Percentiles rank a stretch among this genome's conserved stretches.
Evolutionary conservation across 2,113 vertebrate species (phyloP).

Genomic region (Cathartes aura): DNA sequence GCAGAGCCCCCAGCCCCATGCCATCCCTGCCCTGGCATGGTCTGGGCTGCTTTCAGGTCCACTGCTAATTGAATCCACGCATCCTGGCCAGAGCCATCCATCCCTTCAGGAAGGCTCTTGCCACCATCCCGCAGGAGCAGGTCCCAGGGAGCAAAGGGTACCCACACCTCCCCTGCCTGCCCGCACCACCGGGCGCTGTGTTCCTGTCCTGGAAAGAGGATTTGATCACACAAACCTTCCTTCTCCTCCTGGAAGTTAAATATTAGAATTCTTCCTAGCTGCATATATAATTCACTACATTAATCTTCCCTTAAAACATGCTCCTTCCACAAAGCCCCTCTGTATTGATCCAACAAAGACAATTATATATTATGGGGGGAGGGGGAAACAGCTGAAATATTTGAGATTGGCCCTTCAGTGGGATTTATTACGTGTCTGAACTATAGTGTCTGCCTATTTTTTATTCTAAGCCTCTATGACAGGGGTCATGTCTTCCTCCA

Average conservation of each 20-base stretch:
- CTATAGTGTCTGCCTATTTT: conserved; percentile 68
- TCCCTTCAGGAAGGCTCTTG: background rate
- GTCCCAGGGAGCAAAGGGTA: background rate
- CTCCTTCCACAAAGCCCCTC: conserved; percentile 67
- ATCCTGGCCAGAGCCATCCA: fast-evolving
- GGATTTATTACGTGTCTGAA: conserved; percentile 60
- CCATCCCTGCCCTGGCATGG: background rate
- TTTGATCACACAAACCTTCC: background rate
- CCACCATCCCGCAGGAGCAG: background rate
- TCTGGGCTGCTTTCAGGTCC: background rate
- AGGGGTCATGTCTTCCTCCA: conserved; percentile 67
- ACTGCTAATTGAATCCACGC: fast-evolving
- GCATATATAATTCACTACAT: conserved; percentile 16
- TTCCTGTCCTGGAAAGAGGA: background rate
- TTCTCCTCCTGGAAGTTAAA: conserved; percentile 7
- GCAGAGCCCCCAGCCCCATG: background rate
- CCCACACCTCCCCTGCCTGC: background rate
- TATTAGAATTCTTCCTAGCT: conserved; percentile 51
- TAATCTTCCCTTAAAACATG: conserved; percentile 41
- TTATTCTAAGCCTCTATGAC: conserved; percentile 66
- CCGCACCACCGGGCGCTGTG: fast-evolving
- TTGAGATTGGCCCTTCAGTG: conserved; percentile 54
- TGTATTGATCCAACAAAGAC: conserved; percentile 72
- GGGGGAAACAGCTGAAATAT: conserved; percentile 52
- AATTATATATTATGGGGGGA: conserved; percentile 28